Evolutionary conservation across 2,797 vertebrate species (phyloP).

Genomic region (Synaphobranchus kaupii): DNA sequence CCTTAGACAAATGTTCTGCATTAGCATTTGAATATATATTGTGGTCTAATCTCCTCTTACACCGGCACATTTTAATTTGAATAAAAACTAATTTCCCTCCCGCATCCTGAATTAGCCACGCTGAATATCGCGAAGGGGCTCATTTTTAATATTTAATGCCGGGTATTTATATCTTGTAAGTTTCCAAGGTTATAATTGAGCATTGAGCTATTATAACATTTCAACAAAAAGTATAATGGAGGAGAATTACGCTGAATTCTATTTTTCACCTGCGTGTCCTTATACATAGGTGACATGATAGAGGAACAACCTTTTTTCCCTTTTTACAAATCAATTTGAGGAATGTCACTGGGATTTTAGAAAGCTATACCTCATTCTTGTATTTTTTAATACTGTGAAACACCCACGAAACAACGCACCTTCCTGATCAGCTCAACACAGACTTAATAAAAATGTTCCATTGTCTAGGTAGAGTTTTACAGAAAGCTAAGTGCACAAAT

Average conservation of each 20-base stretch:
- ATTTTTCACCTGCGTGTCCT: conserved; percentile 27
- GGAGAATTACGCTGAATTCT: conserved; percentile 43
- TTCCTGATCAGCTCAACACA: background rate
- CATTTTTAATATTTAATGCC: conserved; percentile 59
- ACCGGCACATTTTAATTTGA: conserved; percentile 67
- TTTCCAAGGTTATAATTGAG: conserved; percentile 59
- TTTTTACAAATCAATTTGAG: conserved; percentile 30
- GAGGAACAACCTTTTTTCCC: conserved; percentile 21
- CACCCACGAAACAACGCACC: background rate
- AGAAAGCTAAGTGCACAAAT: conserved; percentile 17
- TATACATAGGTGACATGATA: conserved; percentile 27
- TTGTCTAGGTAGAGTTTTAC: background rate
- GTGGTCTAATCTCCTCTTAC: conserved; percentile 61
- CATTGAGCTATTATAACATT: conserved; percentile 60
- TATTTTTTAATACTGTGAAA: conserved; percentile 31
- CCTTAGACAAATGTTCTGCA: conserved; percentile 64
- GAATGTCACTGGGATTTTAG: conserved; percentile 28
- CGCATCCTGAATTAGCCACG: conserved; percentile 55
- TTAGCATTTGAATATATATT: conserved; percentile 74
- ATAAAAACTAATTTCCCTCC: conserved; percentile 54
- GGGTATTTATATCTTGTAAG: conserved; percentile 48
- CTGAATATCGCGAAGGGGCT: conserved; percentile 35
- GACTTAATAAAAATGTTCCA: conserved; percentile 23
- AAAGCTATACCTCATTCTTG: conserved; percentile 14
- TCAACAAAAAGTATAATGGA: conserved; percentile 47